Evolutionary conservation across 2,888 invertebrate genomes (phyloP), one percentile per base, ranked within the genome.

Genomic region (Drosophila nigricruria): DNA sequence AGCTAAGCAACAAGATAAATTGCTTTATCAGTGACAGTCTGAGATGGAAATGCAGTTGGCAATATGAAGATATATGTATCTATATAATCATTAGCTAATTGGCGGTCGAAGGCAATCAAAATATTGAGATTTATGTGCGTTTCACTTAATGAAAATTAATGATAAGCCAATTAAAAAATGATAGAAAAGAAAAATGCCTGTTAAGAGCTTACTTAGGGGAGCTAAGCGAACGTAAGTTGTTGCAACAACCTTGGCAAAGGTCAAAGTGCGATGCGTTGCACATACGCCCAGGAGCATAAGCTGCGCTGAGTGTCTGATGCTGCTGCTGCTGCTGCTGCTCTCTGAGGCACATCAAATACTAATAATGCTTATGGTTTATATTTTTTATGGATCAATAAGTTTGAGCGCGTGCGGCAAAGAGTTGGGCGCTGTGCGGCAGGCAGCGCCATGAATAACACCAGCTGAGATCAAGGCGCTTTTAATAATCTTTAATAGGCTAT

Each of bases 331-430:
- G 59, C 27, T 65, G 70, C 45, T 64, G 66, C 77, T 77, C 76
- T 73, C 81, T 73, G 45, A 40, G 73, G 65, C 71, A 62, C 72
- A 71, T 82, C 70, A 73, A 72, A 86, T 81, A 83, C 87, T 76
- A 83, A 89, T 82, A 90, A 82, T 78, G 75, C 82, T 78, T 77
- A 72, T 84, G 76, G 74, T 80, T 88, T 82, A 77, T 82, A 74
- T 63, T 70, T 79, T 89, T 90, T 90, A 88, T 86, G 85, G 83
- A 86, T 86, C 88, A 86, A 90, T 88, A 85, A 82, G 82, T 89
- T 82, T 73, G 76, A 54, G 78, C 76, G 80, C 78, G 77, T 72
- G 73, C 72, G 66, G 34, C 63, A 49, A 57, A 23, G 34, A 53
- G 77, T 43, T 40, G 43, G 49, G 9, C 40, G 27, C 34, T 2